Conservation (phyloP, 2,113 vertebrate species). For the Gyps fulvus region DNA sequence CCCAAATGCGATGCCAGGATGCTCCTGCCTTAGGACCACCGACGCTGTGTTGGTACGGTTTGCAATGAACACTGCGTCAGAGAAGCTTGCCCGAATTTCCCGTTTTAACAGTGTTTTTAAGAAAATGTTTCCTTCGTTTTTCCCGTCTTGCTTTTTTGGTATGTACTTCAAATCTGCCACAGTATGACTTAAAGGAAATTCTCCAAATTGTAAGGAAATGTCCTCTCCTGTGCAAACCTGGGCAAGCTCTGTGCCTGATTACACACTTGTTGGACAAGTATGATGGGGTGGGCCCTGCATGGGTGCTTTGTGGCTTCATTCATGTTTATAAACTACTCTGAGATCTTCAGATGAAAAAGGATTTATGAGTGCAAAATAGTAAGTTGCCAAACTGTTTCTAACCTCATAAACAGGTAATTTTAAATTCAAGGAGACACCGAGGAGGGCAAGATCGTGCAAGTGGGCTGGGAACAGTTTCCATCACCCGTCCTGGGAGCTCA, state of each 20-base stretch:
- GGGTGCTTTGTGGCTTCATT: neutral
- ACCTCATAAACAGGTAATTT: neutral
- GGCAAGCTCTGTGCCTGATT: neutral
- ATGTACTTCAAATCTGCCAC: neutral
- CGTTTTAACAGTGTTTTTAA: neutral
- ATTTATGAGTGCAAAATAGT: neutral
- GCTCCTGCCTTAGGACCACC: neutral
- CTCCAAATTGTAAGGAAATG: neutral
- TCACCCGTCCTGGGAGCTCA: neutral
- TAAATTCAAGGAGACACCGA: neutral
- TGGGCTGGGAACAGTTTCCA: neutral
- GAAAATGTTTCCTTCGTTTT: neutral
- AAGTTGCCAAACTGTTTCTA: constrained; percentile 18
- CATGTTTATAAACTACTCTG: constrained; percentile 25
- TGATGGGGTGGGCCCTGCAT: neutral
- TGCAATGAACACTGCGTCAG: fast-evolving
- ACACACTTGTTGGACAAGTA: constrained; percentile 1
- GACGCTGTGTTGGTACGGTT: fast-evolving
- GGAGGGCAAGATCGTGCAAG: neutral
- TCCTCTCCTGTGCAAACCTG: neutral
- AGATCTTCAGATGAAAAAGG: constrained; percentile 7
- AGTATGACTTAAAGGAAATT: neutral
- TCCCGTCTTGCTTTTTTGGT: fast-evolving
- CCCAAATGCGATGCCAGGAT: neutral
- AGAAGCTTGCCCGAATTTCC: neutral